Base-by-base conservation (phyloP, 2,888 invertebrate species). In the Acrocyrtus sp. region DNA sequence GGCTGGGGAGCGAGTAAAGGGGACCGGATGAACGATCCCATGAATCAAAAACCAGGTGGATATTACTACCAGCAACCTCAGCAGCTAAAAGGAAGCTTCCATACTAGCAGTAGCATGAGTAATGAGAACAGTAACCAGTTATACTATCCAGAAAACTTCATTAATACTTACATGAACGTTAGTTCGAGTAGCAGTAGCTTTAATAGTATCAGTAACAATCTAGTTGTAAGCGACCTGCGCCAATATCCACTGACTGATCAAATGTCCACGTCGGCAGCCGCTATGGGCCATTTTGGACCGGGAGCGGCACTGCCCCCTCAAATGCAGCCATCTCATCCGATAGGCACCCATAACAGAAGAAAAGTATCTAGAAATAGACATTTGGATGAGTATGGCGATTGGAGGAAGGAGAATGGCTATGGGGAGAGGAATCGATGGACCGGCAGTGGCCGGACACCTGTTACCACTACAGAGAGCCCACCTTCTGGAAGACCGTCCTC, bases 381-480 rank as follows among this genome's bases (percentile, higher is more conserved):
- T 27, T n/a, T 54, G 24, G 63, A 70, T 22, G 69, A 62, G 29
- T 24, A 26, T 29, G 57, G 62, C n/a, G n/a, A n/a, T n/a, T n/a
- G n/a, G n/a, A n/a, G n/a, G n/a, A n/a, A n/a, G n/a, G n/a, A n/a
- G n/a, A n/a, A n/a, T n/a, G n/a, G n/a, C n/a, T 48, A 57, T 21
- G 34, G 34, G 19, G 67, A 73, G 6, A 48, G 63, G 34, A 41
- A 22, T 17, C 27, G 58, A 15, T 53, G 51, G 21, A n/a, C n/a
- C n/a, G n/a, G n/a, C n/a, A 34, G 47, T 1, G 60, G 54, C 6
- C 41, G 51, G 19, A 29, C 29, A 3, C 6, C 45, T 0, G 27
- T 24, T 45, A 72, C 72, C 1, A 74, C 76, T 0, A 77, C 77
- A 15, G 69, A 72, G 27, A 47, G 56, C 27, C 48, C 70, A n/a